Base-by-base conservation (phyloP, 2,797 vertebrate genomes). In the Tauraco hartlaubi region DNA sequence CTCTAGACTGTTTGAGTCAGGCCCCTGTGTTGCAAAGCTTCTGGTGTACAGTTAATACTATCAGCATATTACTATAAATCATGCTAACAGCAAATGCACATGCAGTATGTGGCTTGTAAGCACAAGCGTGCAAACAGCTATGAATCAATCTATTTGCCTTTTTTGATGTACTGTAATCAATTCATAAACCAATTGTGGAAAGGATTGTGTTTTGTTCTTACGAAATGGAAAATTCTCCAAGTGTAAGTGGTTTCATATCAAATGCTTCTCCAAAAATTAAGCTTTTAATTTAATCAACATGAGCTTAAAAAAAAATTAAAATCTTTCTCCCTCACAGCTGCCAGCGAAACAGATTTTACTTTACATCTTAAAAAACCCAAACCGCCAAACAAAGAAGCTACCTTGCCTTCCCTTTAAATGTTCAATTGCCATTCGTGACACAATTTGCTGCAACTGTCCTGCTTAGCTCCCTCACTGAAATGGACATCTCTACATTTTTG, bases 191-290 rank as follows among this genome's bases (percentile, higher is more conserved):
- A 74, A 14, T 46, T 82, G 77, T 39, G 39, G 59, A 82, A 92
- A 82, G 18, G 33, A 74, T 11, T 77, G 26, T 75, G 39, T 63
- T 95, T 85, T 90, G 19, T 90, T 79, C 55, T 87, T 63, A 71
- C 31, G 63, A 90, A 86, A 93, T 58, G 67, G 87, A 94, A 95
- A 96, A 84, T 84, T 93, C 76, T 94, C 41, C 25, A 58, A 76
- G 33, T 52, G 29, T 39, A 91, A 86, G 63, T 73, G 31, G 55
- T 75, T 92, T 89, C 62, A 68, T 80, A 83, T 46, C 62, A 91
- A 86, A 75, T 56, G 29, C 8, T 79, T 71, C 63, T 90, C 33
- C 9, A 88, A 89, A 93, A 96, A 88, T 48, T 44, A 93, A 71
- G 62, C 41, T 85, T 93, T 67, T 91, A 69, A 94, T 92, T 94